Evolutionary conservation across 2,113 vertebrate genomes (phyloP).

Genomic region (Oceanodroma tethys): DNA sequence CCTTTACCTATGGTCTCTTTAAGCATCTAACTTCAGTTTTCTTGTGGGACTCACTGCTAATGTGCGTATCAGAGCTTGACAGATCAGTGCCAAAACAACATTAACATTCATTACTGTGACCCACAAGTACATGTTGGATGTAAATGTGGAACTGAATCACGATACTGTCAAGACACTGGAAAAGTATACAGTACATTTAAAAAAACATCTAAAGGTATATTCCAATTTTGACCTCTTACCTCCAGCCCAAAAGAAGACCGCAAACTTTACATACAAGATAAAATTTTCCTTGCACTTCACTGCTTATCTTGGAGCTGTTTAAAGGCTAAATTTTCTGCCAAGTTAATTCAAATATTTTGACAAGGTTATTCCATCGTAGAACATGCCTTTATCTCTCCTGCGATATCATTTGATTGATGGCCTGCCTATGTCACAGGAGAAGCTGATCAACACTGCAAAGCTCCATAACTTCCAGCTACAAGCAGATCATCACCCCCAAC

Average conservation of each 20-base stretch:
- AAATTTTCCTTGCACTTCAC: neutral
- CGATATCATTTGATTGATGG: neutral
- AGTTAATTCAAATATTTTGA: conserved; percentile 15
- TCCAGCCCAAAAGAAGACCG: neutral
- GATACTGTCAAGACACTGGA: neutral
- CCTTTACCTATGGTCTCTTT: neutral
- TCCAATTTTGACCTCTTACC: neutral
- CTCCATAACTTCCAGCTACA: neutral
- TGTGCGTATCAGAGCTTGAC: neutral
- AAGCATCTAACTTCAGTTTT: neutral
- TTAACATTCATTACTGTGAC: neutral
- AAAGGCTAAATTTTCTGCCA: conserved; percentile 1
- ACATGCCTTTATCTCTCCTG: neutral
- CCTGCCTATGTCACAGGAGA: neutral
- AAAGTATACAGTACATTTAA: neutral
- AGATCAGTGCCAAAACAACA: neutral
- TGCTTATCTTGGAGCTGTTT: conserved; percentile 31
- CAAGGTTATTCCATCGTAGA: neutral
- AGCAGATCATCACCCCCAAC: accelerated
- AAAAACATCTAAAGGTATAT: neutral
- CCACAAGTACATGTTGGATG: neutral
- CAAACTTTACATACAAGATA: neutral
- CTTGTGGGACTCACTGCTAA: neutral
- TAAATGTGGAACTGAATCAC: neutral
- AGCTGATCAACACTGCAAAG: neutral